Evolutionary conservation across 2,113 vertebrate genomes (phyloP).

Genomic region (Maccullochella peelii): DNA sequence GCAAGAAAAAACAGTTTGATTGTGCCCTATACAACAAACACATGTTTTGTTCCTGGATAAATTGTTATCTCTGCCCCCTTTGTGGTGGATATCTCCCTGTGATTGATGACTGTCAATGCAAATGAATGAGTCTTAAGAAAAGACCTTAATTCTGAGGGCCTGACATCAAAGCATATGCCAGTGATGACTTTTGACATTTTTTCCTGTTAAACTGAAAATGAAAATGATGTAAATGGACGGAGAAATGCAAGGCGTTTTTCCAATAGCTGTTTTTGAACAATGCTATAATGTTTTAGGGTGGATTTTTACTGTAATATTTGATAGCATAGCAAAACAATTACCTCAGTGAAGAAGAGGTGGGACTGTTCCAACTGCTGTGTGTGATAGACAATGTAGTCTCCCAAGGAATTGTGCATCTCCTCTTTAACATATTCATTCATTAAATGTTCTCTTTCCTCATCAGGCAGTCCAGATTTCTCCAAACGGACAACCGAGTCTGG

Average conservation of each 20-base stretch:
- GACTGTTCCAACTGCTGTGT: accelerated
- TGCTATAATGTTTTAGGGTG: background rate
- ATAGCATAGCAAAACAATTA: conserved; percentile 51
- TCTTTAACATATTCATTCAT: conserved; percentile 72
- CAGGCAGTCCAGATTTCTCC: conserved; percentile 46
- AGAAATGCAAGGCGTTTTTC: background rate
- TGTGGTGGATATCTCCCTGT: too few species aligned
- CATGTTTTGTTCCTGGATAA: too few species aligned
- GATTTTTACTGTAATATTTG: background rate
- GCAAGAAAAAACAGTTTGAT: too few species aligned
- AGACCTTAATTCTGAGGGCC: too few species aligned
- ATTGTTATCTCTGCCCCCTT: too few species aligned
- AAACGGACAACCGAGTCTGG: conserved; percentile 88
- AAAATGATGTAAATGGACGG: background rate
- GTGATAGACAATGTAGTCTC: conserved; percentile 84
- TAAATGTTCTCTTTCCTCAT: conserved; percentile 53
- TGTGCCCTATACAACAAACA: too few species aligned
- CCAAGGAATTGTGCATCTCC: conserved; percentile 86
- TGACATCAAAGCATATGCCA: too few species aligned
- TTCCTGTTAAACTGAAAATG: background rate
- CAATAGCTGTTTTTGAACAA: background rate
- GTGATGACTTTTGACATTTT: too few species aligned
- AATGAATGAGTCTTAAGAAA: too few species aligned
- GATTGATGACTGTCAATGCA: too few species aligned
- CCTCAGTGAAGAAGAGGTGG: conserved; percentile 86